These are phyloP conservation scores for Ctenoplectra terminalis DNA, from an alignment of 1,140 invertebrate genomes.

Conservation along the genomic window DNA sequence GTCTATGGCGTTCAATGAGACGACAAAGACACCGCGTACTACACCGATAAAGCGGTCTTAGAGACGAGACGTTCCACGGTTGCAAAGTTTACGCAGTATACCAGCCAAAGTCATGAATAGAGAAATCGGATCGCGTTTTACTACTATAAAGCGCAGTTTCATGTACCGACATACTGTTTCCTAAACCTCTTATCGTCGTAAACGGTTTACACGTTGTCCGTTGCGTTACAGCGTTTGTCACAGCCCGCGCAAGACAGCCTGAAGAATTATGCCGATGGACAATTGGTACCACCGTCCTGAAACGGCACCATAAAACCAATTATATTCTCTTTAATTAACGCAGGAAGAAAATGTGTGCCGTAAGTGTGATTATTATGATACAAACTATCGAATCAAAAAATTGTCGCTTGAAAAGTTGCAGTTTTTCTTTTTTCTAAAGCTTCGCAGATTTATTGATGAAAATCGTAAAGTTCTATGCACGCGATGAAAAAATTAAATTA, in stretches of 20 bases:
- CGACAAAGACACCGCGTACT: background rate
- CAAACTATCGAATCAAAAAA: background rate
- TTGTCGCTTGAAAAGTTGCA: background rate
- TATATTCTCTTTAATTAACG: background rate
- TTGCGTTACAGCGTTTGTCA: background rate
- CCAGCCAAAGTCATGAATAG: constrained; percentile 15
- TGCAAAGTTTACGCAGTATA: background rate
- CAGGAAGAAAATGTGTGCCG: background rate
- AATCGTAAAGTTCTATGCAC: too few species aligned
- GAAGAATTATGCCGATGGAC: background rate
- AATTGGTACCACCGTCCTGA: background rate
- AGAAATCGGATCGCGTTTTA: constrained; percentile 21
- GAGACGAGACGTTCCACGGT: background rate
- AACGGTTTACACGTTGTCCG: constrained; percentile 16
- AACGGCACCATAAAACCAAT: background rate
- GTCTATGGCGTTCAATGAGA: background rate
- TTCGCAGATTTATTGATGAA: too few species aligned
- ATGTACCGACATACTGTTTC: constrained; percentile 1
- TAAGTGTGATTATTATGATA: too few species aligned
- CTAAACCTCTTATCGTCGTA: constrained; percentile 33
- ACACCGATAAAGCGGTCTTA: background rate
- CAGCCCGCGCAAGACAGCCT: background rate
- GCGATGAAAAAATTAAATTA: too few species aligned
- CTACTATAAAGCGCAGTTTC: constrained; percentile 14
- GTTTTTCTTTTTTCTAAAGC: background rate